A percentile compares a stretch with the other conserved stretches of the same genome.
Evolutionary conservation across 2,113 vertebrate genomes (phyloP).

Genomic region (Galemys pyrenaicus): DNA sequence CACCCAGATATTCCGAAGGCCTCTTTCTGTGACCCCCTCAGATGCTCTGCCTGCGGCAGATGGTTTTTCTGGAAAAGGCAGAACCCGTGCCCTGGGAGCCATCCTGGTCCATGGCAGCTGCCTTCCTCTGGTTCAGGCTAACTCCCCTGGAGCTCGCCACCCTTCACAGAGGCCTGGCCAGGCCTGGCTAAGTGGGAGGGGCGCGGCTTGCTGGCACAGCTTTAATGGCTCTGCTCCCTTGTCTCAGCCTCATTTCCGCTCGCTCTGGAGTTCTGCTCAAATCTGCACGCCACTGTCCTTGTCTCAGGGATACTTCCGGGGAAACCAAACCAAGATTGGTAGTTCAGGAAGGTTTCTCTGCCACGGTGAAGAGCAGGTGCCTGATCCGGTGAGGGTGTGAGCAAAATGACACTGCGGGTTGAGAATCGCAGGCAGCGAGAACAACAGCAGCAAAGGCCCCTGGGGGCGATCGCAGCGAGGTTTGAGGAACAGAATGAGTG

Average conservation of each 20-base stretch:
- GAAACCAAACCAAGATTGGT: neutral
- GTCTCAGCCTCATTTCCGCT: neutral
- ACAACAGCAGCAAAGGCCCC: neutral
- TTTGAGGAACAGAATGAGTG: neutral
- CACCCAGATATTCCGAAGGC: neutral
- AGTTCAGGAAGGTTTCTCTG: slow-evolving; percentile 5
- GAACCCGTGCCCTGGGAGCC: neutral
- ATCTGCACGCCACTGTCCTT: neutral
- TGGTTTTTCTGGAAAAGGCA: neutral
- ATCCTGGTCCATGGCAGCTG: neutral
- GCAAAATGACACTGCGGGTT: neutral
- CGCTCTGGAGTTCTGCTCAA: neutral
- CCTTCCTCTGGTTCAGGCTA: neutral
- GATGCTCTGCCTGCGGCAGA: neutral
- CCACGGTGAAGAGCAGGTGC: neutral
- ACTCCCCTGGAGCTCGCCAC: neutral
- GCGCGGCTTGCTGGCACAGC: too few relatives aligned
- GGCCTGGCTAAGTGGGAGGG: too few relatives aligned
- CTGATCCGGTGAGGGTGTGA: neutral
- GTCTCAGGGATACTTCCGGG: neutral
- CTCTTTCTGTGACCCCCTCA: neutral
- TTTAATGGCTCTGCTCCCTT: neutral
- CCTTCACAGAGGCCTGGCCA: neutral
- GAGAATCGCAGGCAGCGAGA: neutral
- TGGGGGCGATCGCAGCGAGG: neutral